These are phyloP conservation scores for Dreissena polymorpha DNA, from an alignment of 1,140 invertebrate genomes.

Conservation along the genomic window DNA sequence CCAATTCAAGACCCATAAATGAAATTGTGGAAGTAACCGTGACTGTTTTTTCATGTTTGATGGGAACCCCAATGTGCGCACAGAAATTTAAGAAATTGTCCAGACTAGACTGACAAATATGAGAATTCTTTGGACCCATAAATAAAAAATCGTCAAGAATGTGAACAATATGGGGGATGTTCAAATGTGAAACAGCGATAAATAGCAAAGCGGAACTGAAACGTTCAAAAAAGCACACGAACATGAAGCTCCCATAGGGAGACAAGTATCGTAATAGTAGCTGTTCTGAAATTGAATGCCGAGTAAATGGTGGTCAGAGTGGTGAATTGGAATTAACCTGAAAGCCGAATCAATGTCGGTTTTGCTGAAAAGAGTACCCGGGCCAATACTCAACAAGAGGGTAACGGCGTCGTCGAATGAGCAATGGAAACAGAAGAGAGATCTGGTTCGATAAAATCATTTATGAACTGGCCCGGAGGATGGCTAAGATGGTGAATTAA, in stretches of 20 bases:
- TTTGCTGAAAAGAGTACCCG: slow-evolving; percentile 13
- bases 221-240: slow-evolving; percentile 53
- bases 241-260: slow-evolving; percentile 54
- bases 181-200: slow-evolving; percentile 32
- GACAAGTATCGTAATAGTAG: slow-evolving; percentile 51
- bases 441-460: neutral
- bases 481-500: slow-evolving; percentile 22
- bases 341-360: slow-evolving; percentile 35
- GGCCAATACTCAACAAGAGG: neutral
- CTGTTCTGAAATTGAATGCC: slow-evolving; percentile 17
- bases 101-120: slow-evolving; percentile 12
- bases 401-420: slow-evolving; percentile 20
- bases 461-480: slow-evolving; percentile 3
- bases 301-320: slow-evolving; percentile 11
- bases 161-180: slow-evolving; percentile 29
- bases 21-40: slow-evolving; percentile 2
- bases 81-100: slow-evolving; percentile 28
- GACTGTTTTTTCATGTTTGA: slow-evolving; percentile 16
- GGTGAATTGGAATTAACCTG: slow-evolving; percentile 39
- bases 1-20: slow-evolving; percentile 30
- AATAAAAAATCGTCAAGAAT: slow-evolving; percentile 59
- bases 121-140: slow-evolving; percentile 2
- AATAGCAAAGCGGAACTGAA: slow-evolving; percentile 52
- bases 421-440: neutral
- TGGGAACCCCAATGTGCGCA: slow-evolving; percentile 21